Evolutionary conservation across 2,888 invertebrate species (phyloP), one percentile per base, ranked within the genome.

Genomic region (Idaea straminata): DNA sequence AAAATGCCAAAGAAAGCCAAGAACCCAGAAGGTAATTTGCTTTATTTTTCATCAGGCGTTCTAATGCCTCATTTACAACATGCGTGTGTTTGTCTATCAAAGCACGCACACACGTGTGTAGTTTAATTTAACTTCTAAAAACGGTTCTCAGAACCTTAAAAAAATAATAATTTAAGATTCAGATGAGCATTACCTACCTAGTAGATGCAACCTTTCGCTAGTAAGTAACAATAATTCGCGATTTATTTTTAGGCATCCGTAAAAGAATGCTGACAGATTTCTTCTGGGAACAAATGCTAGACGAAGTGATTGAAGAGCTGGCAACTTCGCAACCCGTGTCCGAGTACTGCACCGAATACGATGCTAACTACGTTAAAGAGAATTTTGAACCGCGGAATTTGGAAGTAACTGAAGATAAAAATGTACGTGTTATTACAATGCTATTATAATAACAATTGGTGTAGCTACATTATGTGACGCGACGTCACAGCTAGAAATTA

Each of bases 211-310:
- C n/a, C n/a, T n/a, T n/a, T n/a, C n/a, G n/a, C n/a, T n/a, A 25
- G 25, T 25, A 25, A 25, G 25, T 25, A 25, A 25, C 25, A 25
- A 25, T 25, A 25, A 25, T 25, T 25, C 25, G 25, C 25, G 2
- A 3, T 59, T 62, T 63, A 64, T 66, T 61, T 67, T 16, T 38
- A 91, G 93, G 93, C 64, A 83, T 91, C 62, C 89, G 93, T 15
- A 89, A 84, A 71, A 81, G 86, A 35, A 86, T 92, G 89, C 74
- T 93, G 15, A 89, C 86, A 0, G 88, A 93, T 69, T 92, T 91
- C 75, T 92, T 89, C 74, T 92, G 91, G 92, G 92, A 91, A 72
- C 89, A 92, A 86, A 92, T 92, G 91, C 73, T 92, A 58, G 88
- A 89, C n/a, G 93, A 93, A 79, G 89, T 91, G 1, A 86, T 93